Evolutionary conservation across 2,113 vertebrate genomes (phyloP).

Genomic region (Phalacrocorax brasilianus): DNA sequence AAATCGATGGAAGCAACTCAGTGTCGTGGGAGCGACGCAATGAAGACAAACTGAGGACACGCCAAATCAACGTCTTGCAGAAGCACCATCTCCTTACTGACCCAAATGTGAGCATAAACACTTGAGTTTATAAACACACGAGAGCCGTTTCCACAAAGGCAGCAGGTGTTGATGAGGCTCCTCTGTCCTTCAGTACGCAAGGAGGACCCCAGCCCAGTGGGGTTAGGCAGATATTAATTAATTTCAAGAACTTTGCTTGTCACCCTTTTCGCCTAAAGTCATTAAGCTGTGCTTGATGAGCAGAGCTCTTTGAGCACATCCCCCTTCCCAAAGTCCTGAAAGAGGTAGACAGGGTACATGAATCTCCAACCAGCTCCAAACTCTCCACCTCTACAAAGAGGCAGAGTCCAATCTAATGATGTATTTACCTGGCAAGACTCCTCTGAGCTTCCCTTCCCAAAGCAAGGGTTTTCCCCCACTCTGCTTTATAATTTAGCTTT

Average conservation of each 20-base stretch:
- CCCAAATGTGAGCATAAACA: background rate
- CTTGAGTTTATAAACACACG: rapidly evolving
- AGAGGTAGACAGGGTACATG: background rate
- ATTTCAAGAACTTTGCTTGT: background rate
- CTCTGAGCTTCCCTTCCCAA: background rate
- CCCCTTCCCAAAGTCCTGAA: background rate
- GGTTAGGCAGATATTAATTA: background rate
- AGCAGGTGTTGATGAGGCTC: background rate
- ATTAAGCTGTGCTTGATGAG: background rate
- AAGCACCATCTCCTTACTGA: background rate
- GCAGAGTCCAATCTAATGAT: background rate
- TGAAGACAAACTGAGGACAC: background rate
- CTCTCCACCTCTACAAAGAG: background rate
- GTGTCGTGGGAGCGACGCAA: background rate
- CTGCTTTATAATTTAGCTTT: background rate
- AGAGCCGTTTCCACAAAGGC: background rate
- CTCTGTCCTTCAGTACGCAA: background rate
- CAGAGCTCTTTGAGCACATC: background rate
- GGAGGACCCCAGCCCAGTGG: background rate
- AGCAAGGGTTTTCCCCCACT: background rate
- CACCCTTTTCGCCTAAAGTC: background rate
- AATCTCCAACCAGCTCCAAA: background rate
- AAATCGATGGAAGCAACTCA: background rate
- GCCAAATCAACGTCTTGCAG: background rate
- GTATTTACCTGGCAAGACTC: background rate